These are phyloP conservation scores for Plagodis pulveraria DNA, from an alignment of 2,888 invertebrate genomes.

Conservation along the genomic window DNA sequence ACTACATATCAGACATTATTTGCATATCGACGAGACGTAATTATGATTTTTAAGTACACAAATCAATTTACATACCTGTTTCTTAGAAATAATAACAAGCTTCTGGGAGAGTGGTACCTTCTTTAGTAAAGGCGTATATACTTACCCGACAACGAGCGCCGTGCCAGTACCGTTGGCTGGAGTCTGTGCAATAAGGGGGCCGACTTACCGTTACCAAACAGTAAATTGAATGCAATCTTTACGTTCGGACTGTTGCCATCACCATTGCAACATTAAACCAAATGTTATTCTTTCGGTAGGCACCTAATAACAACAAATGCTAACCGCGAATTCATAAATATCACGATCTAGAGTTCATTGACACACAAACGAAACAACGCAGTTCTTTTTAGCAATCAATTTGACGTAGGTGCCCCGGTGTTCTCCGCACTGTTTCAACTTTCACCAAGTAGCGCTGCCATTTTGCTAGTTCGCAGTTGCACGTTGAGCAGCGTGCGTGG, in stretches of 20 bases:
- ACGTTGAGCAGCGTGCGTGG: no score
- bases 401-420: conserved; percentile 40
- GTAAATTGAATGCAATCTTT: conserved; percentile 31
- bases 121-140: no score
- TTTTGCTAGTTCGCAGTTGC: conserved; percentile 47
- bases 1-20: no score
- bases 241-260: conserved; percentile 18
- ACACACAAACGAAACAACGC: conserved; percentile 20
- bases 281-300: conserved; percentile 9
- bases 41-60: no score
- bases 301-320: conserved; percentile 18
- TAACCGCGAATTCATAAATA: conserved; percentile 14
- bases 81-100: no score
- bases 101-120: conserved; percentile 2
- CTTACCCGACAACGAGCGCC: background rate
- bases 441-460: conserved; percentile 49
- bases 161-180: conserved; percentile 36
- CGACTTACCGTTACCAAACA: conserved; percentile 42
- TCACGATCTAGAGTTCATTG: conserved; percentile 21
- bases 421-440: conserved; percentile 54
- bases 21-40: no score
- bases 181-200: conserved; percentile 42
- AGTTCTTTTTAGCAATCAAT: conserved; percentile 24
- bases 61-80: no score
- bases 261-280: conserved; percentile 18